Base-by-base conservation (phyloP, 2,113 vertebrate species). In the Lepisosteus osseus region DNA sequence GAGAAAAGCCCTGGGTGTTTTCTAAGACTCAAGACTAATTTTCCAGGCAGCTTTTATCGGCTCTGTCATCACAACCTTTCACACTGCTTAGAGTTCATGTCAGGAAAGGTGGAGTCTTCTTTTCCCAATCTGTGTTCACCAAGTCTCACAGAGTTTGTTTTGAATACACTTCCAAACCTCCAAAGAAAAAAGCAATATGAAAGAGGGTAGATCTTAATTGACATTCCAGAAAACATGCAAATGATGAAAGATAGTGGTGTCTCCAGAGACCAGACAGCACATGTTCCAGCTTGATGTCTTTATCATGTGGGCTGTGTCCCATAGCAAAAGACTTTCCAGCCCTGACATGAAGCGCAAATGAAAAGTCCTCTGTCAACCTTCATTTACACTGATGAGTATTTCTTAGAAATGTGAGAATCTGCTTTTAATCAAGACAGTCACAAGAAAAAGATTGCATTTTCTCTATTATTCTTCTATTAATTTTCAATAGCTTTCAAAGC, bases 81-180 rank as follows among this genome's bases (percentile, higher is more conserved):
- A 41, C 66, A 55, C 8, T 44, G 71, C 65, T 55, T 54, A 82
- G 76, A 62, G 56, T 79, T 76, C 69, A 68, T 69, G 72, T 61
- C 85, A 84, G 87, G 87, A 88, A 89, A 82, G 79, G 86, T 79
- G 83, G 85, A 81, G 55, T 75, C 78, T 86, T 85, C 83, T 82
- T 77, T 72, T 78, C 51, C 47, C 7, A 55, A 40, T 66, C 44
- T 9, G 44, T 7, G 0, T 43, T 54, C 57, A 3, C 41, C 54
- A 61, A 76, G 45, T 71, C 65, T 72, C 29, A 29, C 29, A 29
- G 3, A 59, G 56, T 59, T 6, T 12, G 11, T 12, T 59, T 59
- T 59, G 7, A 14, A 59, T 59, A 12, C 11, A n/a, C 56, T 59
- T 59, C 56, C 7, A 51, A 51, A 51, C 47, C 2, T n/a, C 56